Base-by-base conservation (phyloP, 2,888 invertebrate genomes). In the Prenolepis imparis region DNA sequence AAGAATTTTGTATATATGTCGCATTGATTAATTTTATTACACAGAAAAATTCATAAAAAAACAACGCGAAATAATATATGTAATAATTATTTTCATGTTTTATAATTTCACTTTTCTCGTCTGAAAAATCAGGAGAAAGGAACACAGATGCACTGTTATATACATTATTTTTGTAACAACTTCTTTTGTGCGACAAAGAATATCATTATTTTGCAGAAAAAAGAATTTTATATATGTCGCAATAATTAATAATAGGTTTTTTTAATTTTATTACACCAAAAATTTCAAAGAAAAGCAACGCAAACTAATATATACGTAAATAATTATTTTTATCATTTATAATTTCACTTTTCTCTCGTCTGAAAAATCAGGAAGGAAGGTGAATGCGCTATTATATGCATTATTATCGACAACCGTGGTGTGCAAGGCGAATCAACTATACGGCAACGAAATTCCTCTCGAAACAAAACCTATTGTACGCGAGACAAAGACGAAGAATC, bases 401-500 rank as follows among this genome's bases (percentile, higher is more conserved):
- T 44, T 41, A 28, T 39, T 3, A 12, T 28, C 6, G n/a, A 64
- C 18, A 70, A 44, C 12, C 12, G 59, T 5, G 18, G 44, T 36
- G 78, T 70, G 44, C 21, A 44, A 32, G 59, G 59, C 59, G 70
- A 80, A 80, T 44, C 44, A 70, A 61, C n/a, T 59, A 59, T 8
- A 57, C 59, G 67, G 15, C 32, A 44, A 44, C 57, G 36, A 78
- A 78, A 70, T 61, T 78, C 59, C 78, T 78, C 36, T 44, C 21
- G 70, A 70, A 78, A 78, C 78, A 80, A 59, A 70, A 80, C 59
- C 59, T 44, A 80, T 80, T 80, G 59, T 80, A 15, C 59, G 44
- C 59, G 36, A 80, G 59, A 70, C 78, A 80, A 80, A 80, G 78
- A 80, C 70, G 44, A 80, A 80, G 78, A 80, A 70, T 70, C 59